Base-by-base conservation (phyloP, 1,140 invertebrate genomes). In the Laodelphax striatellus region DNA sequence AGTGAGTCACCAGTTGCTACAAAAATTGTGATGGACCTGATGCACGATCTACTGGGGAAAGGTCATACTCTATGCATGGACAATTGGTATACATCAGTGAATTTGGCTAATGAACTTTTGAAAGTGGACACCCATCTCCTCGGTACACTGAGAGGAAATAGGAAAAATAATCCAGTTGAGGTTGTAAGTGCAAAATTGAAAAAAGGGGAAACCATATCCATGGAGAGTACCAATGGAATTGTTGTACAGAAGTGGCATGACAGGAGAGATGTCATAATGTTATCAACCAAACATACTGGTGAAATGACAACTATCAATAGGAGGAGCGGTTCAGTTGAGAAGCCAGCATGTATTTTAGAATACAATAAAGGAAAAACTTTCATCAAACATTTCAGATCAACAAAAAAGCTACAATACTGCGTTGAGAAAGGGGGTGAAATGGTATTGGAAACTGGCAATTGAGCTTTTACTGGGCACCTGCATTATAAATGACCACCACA, bases 71-170 rank as follows among this genome's bases (percentile, higher is more conserved):
- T 76, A 22, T 70, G 64, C 63, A 72, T 70, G 14, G 72, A 76
- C 63, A 75, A 75, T 65, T 75, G 67, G 64, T 75, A 76, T 59
- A 72, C 68, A 0, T 70, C 66, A 24, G 44, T 69, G 16, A 28
- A 59, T 19, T 60, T 76, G 21, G 68, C 69, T 0, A 21, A 68
- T 43, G 65, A 67, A 55, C 64, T 76, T 17, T 57, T 70, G 13
- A 0, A 58, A 8, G 67, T 64, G 50, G 64, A 70, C 6, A 73
- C 68, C 0, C 68, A 73, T 66, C 46, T 68, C 34, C 62, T 69
- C 31, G 72, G 69, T 46, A 71, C 67, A 55, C 59, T 73, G 53
- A 66, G 68, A 43, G 61, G 63, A 62, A 72, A 70, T 60, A 64
- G 68, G 54, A 60, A 62, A 62, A 53, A 64, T 62, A 66, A 71